phyloP scores from a whole-genome alignment of 2,888 invertebrate species.

The Unio pictorum region DNA sequence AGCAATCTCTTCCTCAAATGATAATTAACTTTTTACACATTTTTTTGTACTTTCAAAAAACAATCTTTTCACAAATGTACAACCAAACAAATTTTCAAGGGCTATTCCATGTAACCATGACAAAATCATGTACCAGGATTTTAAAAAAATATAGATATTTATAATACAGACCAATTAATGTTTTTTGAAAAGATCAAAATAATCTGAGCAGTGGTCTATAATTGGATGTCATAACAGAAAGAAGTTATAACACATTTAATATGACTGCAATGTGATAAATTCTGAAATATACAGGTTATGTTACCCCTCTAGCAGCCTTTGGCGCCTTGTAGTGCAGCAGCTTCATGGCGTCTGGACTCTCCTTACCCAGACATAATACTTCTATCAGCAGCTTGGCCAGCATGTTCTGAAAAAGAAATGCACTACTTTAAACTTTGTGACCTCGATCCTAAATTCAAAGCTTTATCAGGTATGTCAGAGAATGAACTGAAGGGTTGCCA shows the following conservation, averaged over 20 bases:
- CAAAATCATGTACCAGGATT: too few relatives aligned
- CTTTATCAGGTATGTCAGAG: not conserved
- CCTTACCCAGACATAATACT: constrained; percentile 82
- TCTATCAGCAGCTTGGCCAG: constrained; percentile 82
- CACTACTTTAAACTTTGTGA: not conserved
- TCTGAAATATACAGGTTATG: not conserved
- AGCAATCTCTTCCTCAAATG: too few relatives aligned
- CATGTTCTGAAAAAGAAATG: constrained; percentile 72
- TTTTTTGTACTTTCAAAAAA: too few relatives aligned
- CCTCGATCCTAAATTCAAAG: not conserved
- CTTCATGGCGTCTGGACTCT: constrained; percentile 76
- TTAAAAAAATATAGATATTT: too few relatives aligned
- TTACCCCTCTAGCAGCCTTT: constrained; percentile 72
- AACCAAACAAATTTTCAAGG: too few relatives aligned
- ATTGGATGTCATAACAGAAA: too few relatives aligned
- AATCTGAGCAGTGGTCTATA: too few relatives aligned
- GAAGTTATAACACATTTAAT: not conserved
- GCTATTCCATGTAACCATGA: too few relatives aligned
- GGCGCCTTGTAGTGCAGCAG: constrained; percentile 76
- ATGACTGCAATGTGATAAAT: constrained; percentile 2
- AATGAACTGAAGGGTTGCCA: not conserved
- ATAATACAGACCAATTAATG: too few relatives aligned
- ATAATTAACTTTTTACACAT: too few relatives aligned
- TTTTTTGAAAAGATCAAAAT: too few relatives aligned
- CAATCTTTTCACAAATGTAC: too few relatives aligned